Evolutionary conservation across 2,888 invertebrate genomes (phyloP), one percentile per base, ranked within the genome.

Genomic region (Drosophila emarginata): DNA sequence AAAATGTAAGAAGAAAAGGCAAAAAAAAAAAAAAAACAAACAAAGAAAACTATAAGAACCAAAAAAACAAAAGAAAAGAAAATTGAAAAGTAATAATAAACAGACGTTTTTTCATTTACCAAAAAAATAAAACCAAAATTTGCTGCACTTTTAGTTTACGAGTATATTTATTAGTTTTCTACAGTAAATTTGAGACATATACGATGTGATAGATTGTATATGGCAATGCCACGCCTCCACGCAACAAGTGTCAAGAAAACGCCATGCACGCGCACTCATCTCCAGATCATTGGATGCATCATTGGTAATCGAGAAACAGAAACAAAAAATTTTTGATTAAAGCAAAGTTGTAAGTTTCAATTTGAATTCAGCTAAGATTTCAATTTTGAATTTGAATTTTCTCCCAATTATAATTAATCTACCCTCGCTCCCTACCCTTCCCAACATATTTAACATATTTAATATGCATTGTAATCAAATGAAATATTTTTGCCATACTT

Each of bases 211-310:
- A 65, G 57, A 15, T 40, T 15, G 4, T 69, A 59, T 58, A 52
- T 61, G 78, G 66, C 65, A 67, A 71, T 60, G 67, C 72, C 64
- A 79, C 79, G 79, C 72, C 79, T 65, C 64, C 70, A 81, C 71
- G 85, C 64, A 66, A 87, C 87, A 81, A 79, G 75, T 74, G 78
- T 71, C 64, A 60, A 72, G 74, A 59, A 66, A 80, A 84, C 69
- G 86, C 88, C 74, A 88, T 77, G 77, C 72, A 88, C 83, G 80
- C 61, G 84, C 88, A 88, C 87, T 61, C 76, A 84, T 69, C 69
- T 83, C 80, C 72, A 79, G 79, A 59, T 74, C 83, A 87, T 82
- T 88, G 82, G 82, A 86, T 76, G 87, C 87, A 45, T 45, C 39
- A 83, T 88, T 83, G 88, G 82, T 82, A 88, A 88, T 67, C 66